A percentile compares a stretch with the other conserved stretches of the same genome.
phyloP scores from a whole-genome alignment of 2,888 invertebrate species.

The Volucella inanis region DNA sequence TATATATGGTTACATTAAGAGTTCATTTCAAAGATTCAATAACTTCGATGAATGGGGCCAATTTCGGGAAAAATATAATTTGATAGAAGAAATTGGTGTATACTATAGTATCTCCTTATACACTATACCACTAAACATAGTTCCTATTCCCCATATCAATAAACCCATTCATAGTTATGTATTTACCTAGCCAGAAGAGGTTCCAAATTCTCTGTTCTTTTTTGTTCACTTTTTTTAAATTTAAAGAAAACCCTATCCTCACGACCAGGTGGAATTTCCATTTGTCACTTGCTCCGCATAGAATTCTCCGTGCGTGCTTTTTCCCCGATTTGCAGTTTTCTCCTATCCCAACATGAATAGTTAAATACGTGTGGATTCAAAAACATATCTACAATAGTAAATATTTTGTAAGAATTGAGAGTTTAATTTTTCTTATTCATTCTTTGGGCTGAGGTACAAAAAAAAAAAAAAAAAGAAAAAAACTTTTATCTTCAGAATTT shows the following conservation, averaged over 20 bases:
- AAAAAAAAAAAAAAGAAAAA: slow-evolving; percentile 20
- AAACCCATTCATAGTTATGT: too few species aligned
- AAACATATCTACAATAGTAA: slow-evolving; percentile 1
- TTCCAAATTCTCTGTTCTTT: not conserved
- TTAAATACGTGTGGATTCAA: not conserved
- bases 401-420: slow-evolving; percentile 30
- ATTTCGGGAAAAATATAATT: too few species aligned
- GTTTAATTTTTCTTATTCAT: slow-evolving; percentile 21
- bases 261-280: slow-evolving; percentile 45
- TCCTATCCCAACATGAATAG: not conserved
- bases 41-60: too few species aligned
- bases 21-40: too few species aligned
- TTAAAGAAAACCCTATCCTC: slow-evolving; percentile 15
- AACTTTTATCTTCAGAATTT: slow-evolving; percentile 50
- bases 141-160: too few species aligned
- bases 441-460: not conserved
- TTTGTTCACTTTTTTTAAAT: too few species aligned
- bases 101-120: too few species aligned
- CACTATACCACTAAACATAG: too few species aligned
- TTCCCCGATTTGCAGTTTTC: slow-evolving; percentile 53
- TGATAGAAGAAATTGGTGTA: too few species aligned
- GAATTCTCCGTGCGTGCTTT: slow-evolving; percentile 57
- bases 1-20: too few species aligned
- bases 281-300: slow-evolving; percentile 36
- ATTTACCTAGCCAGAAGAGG: not conserved